phyloP scores from a whole-genome alignment of 2,113 vertebrate species.

The Indicator indicator region DNA sequence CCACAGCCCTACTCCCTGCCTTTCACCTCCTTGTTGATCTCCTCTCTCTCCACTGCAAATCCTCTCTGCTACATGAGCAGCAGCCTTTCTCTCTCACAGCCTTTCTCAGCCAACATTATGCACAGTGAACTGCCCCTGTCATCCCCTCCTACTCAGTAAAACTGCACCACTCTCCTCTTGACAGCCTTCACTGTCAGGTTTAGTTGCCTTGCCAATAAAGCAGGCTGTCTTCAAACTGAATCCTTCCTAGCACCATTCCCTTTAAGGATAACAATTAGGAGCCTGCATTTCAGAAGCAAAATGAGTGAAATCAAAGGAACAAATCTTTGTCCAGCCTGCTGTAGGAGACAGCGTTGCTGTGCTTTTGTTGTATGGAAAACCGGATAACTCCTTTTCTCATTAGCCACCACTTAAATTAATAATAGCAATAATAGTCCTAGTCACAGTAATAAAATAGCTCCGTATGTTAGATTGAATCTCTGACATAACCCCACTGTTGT shows the following conservation, averaged over 20 bases:
- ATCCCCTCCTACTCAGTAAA: slow-evolving; percentile 33
- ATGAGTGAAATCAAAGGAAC: slow-evolving; percentile 13
- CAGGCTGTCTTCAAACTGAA: slow-evolving; percentile 48
- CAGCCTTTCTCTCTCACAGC: not conserved
- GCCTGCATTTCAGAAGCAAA: slow-evolving; percentile 26
- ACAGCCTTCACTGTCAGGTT: slow-evolving; percentile 28
- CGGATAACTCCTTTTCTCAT: not conserved
- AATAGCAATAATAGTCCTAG: not conserved
- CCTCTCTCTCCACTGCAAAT: not conserved
- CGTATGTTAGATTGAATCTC: not conserved
- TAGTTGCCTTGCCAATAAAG: slow-evolving; percentile 46
- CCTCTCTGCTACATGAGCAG: not conserved
- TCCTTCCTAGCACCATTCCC: slow-evolving; percentile 28
- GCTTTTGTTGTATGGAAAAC: not conserved
- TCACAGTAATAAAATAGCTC: not conserved
- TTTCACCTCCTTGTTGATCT: not conserved
- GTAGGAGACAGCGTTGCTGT: not conserved
- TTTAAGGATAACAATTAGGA: slow-evolving; percentile 57
- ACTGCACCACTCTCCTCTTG: slow-evolving; percentile 11
- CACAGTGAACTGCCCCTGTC: slow-evolving; percentile 2
- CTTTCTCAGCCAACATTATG: slow-evolving; percentile 42
- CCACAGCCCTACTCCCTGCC: not conserved
- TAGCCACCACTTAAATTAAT: not conserved
- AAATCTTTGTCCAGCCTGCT: not conserved
- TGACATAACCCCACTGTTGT: not conserved